Evolutionary conservation across 2,797 vertebrate genomes (phyloP), one percentile per base, ranked within the genome.

Genomic region (Xyrichtys novacula): DNA sequence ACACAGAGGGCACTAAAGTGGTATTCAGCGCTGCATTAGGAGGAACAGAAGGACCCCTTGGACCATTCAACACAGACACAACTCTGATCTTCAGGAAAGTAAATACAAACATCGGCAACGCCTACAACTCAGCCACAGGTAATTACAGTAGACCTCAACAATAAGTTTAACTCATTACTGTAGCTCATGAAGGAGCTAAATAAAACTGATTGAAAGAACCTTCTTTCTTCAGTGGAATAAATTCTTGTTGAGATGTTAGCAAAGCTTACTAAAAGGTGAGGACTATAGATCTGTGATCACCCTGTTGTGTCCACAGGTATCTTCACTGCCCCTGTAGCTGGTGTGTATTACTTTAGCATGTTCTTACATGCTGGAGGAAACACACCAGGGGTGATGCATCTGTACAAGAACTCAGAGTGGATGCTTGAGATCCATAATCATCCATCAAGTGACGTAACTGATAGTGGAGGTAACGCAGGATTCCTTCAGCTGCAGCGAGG

Each of bases 401-500:
- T 50, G 17, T 19, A 11, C 10, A 29, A 19, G 48, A 50, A 75
- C 28, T 0, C 5, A 1, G 0, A 25, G 0, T 1, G 0, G 6
- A 7, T 67, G 0, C 3, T 12, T 0, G 0, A 2, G 2, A 12
- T 40, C 0, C 0, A 5, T 12, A 38, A 48, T 19, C 60, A 67
- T 7, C 0, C 0, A 0, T 15, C 68, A 15, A 0, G 0, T 4
- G 53, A 74, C 14, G 0, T 0, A 0, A 42, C 65, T 14, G 44
- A 67, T 23, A 74, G 71, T 11, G 71, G 76, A 48, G 65, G 70
- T 11, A 81, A 77, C 0, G 61, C 19, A 0, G 57, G 19, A 46
- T 58, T 43, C 4, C 16, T 70, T 47, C 56, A 81, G 31, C 56
- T 81, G 42, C 25, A 73, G 14, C 34, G 34, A 6, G 56, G 74